A percentile compares a stretch with the other conserved stretches of the same genome.
These are phyloP conservation scores for Falco concolor DNA, from an alignment of 2,797 vertebrate species.

Conservation along the genomic window DNA sequence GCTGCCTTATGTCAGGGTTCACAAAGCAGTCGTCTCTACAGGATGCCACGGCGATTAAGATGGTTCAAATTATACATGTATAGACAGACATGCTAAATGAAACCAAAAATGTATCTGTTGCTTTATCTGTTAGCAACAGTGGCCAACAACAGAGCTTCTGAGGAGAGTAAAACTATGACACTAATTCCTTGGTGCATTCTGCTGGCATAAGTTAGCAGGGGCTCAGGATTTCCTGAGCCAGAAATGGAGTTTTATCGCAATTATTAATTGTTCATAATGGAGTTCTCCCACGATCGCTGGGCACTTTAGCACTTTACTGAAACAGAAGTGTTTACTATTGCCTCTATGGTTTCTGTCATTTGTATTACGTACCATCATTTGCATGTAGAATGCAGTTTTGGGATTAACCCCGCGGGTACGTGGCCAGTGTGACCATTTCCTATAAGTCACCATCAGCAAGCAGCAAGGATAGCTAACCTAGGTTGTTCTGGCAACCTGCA, in stretches of 20 bases:
- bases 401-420: neutral
- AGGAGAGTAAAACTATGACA: neutral
- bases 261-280: neutral
- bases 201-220: neutral
- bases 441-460: neutral
- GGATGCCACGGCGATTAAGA: neutral
- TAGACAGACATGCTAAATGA: neutral
- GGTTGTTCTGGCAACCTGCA: neutral
- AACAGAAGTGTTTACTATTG: neutral
- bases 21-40: neutral
- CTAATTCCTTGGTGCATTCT: neutral
- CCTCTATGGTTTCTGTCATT: neutral
- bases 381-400: neutral
- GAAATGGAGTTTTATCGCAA: neutral
- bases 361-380: neutral
- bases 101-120: neutral
- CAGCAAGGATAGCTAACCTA: neutral
- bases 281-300: neutral
- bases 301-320: neutral
- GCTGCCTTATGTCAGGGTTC: neutral
- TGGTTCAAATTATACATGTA: neutral
- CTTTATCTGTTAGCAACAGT: neutral
- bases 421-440: neutral
- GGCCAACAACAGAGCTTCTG: neutral
- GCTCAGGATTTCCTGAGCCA: neutral